Evolutionary conservation across 2,888 invertebrate genomes (phyloP).

Genomic region (Drosophila gaucha): DNA sequence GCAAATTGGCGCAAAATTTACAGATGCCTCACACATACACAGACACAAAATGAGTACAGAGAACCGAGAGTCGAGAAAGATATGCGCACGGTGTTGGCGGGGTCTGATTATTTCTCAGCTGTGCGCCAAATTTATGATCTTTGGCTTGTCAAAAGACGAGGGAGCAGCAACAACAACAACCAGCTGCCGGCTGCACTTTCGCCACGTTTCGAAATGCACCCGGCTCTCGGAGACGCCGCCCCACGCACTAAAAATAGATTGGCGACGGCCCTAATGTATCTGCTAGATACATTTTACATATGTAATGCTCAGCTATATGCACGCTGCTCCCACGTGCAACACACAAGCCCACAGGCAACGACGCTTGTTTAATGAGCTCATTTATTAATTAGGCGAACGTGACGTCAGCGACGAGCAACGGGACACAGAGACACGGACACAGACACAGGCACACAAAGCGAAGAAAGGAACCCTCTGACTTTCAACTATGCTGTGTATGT

Average conservation of each 20-base stretch:
- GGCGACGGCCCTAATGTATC: conserved; percentile 43
- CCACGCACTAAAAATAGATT: conserved; percentile 58
- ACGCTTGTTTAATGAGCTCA: conserved; percentile 63
- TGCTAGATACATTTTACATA: conserved; percentile 46
- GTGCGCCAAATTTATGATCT: conserved; percentile 46
- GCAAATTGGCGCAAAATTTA: conserved; percentile 74
- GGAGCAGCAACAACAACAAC: background rate
- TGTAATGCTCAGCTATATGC: background rate
- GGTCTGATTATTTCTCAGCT: conserved; percentile 32
- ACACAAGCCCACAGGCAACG: background rate
- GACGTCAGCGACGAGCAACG: conserved; percentile 52
- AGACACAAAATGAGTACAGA: background rate
- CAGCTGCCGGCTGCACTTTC: conserved; percentile 24
- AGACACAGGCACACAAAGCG: background rate
- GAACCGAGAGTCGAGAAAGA: background rate
- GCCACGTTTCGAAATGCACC: conserved; percentile 16
- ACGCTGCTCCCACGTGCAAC: conserved; percentile 18
- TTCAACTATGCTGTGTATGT: background rate
- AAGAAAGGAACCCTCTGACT: conserved; percentile 7
- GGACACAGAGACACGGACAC: conserved; percentile 12
- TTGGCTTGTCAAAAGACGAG: conserved; percentile 13
- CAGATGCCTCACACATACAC: conserved; percentile 58
- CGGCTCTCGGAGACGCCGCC: conserved; percentile 20
- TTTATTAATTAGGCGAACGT: conserved; percentile 69
- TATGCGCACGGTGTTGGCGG: background rate